phyloP scores from a whole-genome alignment of 2,888 invertebrate species.

The Lottia scabra region DNA sequence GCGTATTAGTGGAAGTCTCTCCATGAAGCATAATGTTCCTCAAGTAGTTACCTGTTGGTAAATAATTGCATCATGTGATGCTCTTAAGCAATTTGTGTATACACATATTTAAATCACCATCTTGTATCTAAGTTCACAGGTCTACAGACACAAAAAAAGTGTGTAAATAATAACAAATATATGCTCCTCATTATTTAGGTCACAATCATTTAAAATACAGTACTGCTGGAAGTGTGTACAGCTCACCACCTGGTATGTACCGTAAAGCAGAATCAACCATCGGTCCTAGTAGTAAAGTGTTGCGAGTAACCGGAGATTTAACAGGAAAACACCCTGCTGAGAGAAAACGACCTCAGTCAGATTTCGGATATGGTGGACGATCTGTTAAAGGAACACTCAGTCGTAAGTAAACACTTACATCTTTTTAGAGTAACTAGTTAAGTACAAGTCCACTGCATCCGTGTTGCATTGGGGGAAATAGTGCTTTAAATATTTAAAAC shows the following conservation, averaged over 20 bases:
- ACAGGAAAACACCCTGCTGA: constrained; percentile 52
- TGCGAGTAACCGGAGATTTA: constrained; percentile 55
- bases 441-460: background rate
- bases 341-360: constrained; percentile 47
- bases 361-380: constrained; percentile 42
- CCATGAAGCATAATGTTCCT: too few relatives aligned
- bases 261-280: constrained; percentile 35
- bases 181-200: constrained; percentile 34
- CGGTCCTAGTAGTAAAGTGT: constrained; percentile 46
- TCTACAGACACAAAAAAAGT: too few relatives aligned
- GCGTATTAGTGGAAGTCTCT: too few relatives aligned
- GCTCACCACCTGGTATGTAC: constrained; percentile 49
- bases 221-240: constrained; percentile 52
- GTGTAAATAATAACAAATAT: too few relatives aligned
- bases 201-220: constrained; percentile 51
- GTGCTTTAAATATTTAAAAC: too few relatives aligned
- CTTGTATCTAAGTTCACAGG: too few relatives aligned
- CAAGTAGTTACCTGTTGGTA: too few relatives aligned
- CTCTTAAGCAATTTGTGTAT: too few relatives aligned
- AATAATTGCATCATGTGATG: too few relatives aligned
- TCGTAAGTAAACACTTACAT: constrained; percentile 42
- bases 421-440: background rate
- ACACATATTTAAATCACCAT: too few relatives aligned
- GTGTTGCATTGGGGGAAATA: background rate
- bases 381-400: constrained; percentile 52